Evolutionary conservation across 2,888 invertebrate genomes (phyloP).

Genomic region (Ochropacha duplaris): DNA sequence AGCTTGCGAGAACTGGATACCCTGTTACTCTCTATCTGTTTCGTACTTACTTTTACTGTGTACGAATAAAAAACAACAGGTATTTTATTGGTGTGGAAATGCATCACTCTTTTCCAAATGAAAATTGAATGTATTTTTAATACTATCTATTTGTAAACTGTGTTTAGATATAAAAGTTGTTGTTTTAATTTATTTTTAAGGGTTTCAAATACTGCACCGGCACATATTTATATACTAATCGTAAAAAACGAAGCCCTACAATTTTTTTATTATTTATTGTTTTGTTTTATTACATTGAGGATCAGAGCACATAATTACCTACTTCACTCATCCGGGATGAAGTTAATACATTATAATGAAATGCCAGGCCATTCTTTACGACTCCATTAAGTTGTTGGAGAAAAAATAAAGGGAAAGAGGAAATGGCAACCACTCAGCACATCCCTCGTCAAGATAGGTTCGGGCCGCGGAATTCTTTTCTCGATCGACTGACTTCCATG

Average conservation of each 20-base stretch:
- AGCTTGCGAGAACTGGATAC: slow-evolving; percentile 41
- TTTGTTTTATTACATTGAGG: not conserved
- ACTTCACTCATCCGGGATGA: slow-evolving; percentile 44
- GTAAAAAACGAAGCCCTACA: not conserved
- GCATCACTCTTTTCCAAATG: not conserved
- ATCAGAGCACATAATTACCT: slow-evolving; percentile 44
- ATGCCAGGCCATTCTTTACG: slow-evolving; percentile 71
- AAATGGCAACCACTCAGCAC: slow-evolving; percentile 74
- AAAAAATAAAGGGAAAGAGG: slow-evolving; percentile 71
- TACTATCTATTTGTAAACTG: too few relatives aligned
- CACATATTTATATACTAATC: not conserved
- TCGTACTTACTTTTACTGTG: not conserved
- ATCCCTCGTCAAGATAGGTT: slow-evolving; percentile 69
- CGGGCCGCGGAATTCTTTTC: slow-evolving; percentile 75
- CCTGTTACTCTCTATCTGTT: slow-evolving; percentile 35
- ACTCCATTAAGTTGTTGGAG: slow-evolving; percentile 76
- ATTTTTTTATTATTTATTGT: not conserved
- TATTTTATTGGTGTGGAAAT: not conserved
- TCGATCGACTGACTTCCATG: slow-evolving; percentile 79
- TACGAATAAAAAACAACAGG: not conserved
- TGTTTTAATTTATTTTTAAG: too few relatives aligned
- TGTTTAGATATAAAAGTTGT: too few relatives aligned
- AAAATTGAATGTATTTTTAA: not conserved
- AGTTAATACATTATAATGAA: slow-evolving; percentile 74
- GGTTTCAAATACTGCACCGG: too few relatives aligned